These are phyloP conservation scores for Pseudochromis fuscus DNA, from an alignment of 2,797 vertebrate genomes.

Conservation along the genomic window DNA sequence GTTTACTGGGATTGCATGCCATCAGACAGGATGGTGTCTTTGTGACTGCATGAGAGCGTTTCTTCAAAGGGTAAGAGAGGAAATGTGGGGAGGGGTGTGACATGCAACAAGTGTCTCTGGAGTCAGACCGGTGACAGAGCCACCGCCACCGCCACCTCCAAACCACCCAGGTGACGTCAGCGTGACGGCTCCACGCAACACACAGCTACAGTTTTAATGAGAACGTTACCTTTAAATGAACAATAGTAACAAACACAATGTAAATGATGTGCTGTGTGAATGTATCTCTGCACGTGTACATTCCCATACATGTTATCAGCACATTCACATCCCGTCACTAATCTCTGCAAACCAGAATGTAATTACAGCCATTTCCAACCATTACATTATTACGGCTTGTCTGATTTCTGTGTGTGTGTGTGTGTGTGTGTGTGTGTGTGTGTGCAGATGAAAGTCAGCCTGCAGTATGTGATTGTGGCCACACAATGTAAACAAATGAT, in stretches of 20 bases:
- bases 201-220: background rate
- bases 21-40: background rate
- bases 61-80: constrained; percentile 30
- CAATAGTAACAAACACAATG: background rate
- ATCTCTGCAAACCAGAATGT: constrained; percentile 46
- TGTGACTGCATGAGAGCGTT: background rate
- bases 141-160: too few relatives aligned
- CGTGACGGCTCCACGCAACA: background rate
- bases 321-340: constrained; percentile 63
- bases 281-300: constrained; percentile 18
- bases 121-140: constrained; percentile 2
- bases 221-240: constrained; percentile 9
- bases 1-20: background rate
- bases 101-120: constrained; percentile 1
- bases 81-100: constrained; percentile 20
- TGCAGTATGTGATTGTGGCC: constrained; percentile 24
- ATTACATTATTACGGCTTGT: constrained; percentile 70
- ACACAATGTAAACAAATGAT: constrained; percentile 44
- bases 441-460: constrained; percentile 49
- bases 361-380: constrained; percentile 77
- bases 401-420: constrained; percentile 44
- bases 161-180: background rate
- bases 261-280: background rate
- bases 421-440: constrained; percentile 39
- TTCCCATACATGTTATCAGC: constrained; percentile 72